phyloP scores from a whole-genome alignment of 2,113 vertebrate species.

The Polyodon spathula region DNA sequence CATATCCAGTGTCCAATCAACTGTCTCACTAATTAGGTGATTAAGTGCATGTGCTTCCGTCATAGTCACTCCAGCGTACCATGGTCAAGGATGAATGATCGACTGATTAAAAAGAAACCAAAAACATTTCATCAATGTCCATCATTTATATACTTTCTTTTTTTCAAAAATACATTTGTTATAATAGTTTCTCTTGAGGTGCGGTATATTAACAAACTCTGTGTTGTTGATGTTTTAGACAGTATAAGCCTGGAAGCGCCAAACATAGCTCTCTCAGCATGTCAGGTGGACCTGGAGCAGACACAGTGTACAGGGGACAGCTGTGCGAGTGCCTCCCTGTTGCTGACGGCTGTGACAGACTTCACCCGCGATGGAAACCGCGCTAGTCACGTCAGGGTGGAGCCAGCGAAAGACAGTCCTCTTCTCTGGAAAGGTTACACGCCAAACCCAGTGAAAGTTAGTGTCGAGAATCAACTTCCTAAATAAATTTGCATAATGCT shows the following conservation, averaged over 20 bases:
- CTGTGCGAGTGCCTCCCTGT: slow-evolving; percentile 44
- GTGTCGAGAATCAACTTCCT: background rate
- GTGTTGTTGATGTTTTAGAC: slow-evolving; percentile 41
- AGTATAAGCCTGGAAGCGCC: slow-evolving; percentile 30
- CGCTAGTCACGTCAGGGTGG: slow-evolving; percentile 34
- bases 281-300: slow-evolving; percentile 46
- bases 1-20: too few species aligned
- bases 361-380: slow-evolving; percentile 51
- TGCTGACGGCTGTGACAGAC: slow-evolving; percentile 58
- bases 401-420: slow-evolving; percentile 19
- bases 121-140: too few species aligned
- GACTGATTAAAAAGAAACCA: too few species aligned
- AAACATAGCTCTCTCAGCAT: slow-evolving; percentile 54
- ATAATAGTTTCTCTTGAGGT: too few species aligned
- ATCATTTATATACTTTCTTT: too few species aligned
- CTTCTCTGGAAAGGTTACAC: slow-evolving; percentile 54
- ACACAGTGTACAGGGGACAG: slow-evolving; percentile 36
- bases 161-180: too few species aligned
- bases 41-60: too few species aligned
- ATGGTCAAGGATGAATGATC: too few species aligned
- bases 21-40: too few species aligned
- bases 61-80: too few species aligned
- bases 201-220: slow-evolving; percentile 17
- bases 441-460: slow-evolving; percentile 48
- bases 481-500: too few species aligned